A percentile compares a stretch with the other conserved stretches of the same genome.
phyloP scores from a whole-genome alignment of 2,888 invertebrate genomes.

The Stenoptilia bipunctidactyla region DNA sequence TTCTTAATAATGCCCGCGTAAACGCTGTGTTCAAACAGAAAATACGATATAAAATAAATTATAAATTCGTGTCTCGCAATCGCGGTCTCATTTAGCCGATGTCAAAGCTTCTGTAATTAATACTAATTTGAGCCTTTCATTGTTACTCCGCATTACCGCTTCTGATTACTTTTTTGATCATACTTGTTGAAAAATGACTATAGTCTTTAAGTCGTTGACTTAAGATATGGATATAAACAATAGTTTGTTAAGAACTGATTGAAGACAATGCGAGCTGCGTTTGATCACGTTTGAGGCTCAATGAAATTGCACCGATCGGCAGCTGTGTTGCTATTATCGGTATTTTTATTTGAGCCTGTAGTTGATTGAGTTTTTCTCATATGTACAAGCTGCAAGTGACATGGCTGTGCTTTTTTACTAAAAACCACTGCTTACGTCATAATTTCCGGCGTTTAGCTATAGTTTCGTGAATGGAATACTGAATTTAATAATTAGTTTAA shows the following conservation, averaged over 20 bases:
- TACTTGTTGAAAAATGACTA: conserved; percentile 7
- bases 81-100: conserved; percentile 39
- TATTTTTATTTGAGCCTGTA: conserved; percentile 52
- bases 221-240: conserved; percentile 27
- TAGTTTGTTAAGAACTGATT: conserved; percentile 31
- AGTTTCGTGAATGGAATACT: no score
- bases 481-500: no score
- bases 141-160: conserved; percentile 46
- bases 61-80: conserved; percentile 46
- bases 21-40: conserved; percentile 12
- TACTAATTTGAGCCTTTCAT: conserved; percentile 61
- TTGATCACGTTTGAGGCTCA: conserved; percentile 63
- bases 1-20: background rate
- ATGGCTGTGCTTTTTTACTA: background rate
- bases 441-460: background rate
- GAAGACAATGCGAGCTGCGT: conserved; percentile 39
- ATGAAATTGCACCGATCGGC: conserved; percentile 62
- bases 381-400: conserved; percentile 36
- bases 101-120: conserved; percentile 63
- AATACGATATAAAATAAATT: conserved; percentile 26
- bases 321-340: conserved; percentile 54
- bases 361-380: conserved; percentile 30
- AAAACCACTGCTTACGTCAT: background rate
- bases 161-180: conserved; percentile 49
- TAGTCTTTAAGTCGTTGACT: conserved; percentile 19